Base-by-base conservation (phyloP, 1,140 invertebrate species). In the Delia radicum region DNA sequence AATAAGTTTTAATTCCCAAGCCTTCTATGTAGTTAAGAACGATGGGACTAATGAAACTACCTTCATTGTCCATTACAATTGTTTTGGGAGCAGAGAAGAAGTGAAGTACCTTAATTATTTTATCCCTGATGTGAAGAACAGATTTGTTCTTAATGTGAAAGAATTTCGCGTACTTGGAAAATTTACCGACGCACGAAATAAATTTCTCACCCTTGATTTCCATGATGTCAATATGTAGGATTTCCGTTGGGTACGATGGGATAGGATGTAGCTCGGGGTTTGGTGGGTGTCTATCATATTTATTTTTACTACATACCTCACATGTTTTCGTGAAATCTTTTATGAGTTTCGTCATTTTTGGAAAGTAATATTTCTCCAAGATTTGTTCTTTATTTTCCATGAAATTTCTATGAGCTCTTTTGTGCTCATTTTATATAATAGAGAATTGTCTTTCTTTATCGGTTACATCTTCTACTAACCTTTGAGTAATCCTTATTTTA, bases 311-410 rank as follows among this genome's bases (percentile, higher is more conserved):
- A 33, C 31, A 33, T n/a, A 33, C 31, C 6, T 29, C 33, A 8
- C 67, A 46, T 18, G 12, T 18, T 18, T n/a, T 37, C 1, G 37
- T 26, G 24, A 72, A 33, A 37, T 33, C 21, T 13, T 26, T 33
- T 21, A 72, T 72, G 21, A 33, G 31, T 8, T 3, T 18, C 10
- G 8, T 0, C 72, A 24, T 63, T 27, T 15, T 2, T 3, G 48
- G 48, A 24, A 74, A 74, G 24, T 74, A 74, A n/a, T 31, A 62
- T 26, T 62, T 18, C 18, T 55, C 46, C 18, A 74, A 31, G n/a
- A 74, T 29, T 62, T 61, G 46, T 21, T 8, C 31, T 24, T 62
- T 74, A 33, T 74, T 74, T 31, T 74, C 73, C 18, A 3, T 48
- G 21, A 12, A 5, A 46, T n/a, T 42, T 42, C 31, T 72, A 42